Evolutionary conservation across 2,888 invertebrate species (phyloP).

Genomic region (Rambutsinella grinnellia): DNA sequence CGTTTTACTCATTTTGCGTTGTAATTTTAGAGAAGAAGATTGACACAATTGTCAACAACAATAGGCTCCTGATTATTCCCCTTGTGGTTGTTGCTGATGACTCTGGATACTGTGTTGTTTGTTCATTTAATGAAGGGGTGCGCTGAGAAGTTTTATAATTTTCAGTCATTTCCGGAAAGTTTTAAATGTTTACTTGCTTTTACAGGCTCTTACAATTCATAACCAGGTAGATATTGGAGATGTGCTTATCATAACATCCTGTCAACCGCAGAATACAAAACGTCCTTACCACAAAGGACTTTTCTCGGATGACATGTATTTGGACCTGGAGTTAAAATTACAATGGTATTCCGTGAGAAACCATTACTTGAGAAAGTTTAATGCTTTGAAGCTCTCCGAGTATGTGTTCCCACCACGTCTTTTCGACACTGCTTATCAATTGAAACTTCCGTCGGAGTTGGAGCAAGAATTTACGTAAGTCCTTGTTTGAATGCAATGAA

Average conservation of each 20-base stretch:
- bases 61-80: not conserved
- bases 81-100: conserved; percentile 21
- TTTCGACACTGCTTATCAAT: not conserved
- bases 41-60: not conserved
- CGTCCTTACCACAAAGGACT: conserved; percentile 18
- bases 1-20: not conserved
- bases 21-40: conserved; percentile 25
- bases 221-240: conserved; percentile 30
- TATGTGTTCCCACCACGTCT: conserved; percentile 7
- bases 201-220: conserved; percentile 13
- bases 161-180: conserved; percentile 1
- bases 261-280: not conserved
- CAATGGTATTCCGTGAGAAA: conserved; percentile 2
- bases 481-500: too few relatives aligned
- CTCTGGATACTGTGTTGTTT: conserved; percentile 28
- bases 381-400: not conserved
- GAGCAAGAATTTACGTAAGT: conserved; percentile 9
- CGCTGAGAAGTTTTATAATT: not conserved
- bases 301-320: conserved; percentile 9
- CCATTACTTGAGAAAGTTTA: conserved; percentile 13
- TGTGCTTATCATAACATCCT: conserved; percentile 5
- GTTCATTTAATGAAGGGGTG: conserved; percentile 35
- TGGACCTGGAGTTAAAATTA: conserved; percentile 26
- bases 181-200: not conserved
- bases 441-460: conserved; percentile 12